phyloP scores from a whole-genome alignment of 2,888 invertebrate genomes.

The Patella pellucida region DNA sequence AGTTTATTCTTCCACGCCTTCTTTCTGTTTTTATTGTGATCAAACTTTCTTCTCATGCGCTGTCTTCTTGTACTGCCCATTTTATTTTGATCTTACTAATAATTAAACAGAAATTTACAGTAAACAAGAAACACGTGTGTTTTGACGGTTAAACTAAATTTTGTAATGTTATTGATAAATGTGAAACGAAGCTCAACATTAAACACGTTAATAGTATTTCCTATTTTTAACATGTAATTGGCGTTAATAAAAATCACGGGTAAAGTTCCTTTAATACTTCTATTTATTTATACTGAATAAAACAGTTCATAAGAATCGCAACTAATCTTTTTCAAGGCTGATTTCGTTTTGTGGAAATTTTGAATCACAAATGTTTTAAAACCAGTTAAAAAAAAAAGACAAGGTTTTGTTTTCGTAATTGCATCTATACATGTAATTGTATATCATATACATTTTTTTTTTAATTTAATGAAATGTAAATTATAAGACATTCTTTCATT shows the following conservation, averaged over 20 bases:
- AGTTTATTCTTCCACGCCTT: constrained; percentile 57
- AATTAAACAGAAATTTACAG: constrained; percentile 9
- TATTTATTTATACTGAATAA: no score
- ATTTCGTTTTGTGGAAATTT: no score
- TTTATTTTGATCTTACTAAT: constrained; percentile 2
- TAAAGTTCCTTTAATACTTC: no score
- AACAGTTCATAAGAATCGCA: no score
- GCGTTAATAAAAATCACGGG: background rate
- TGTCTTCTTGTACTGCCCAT: constrained; percentile 55
- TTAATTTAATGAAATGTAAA: no score
- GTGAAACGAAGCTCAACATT: background rate
- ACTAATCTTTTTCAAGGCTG: no score
- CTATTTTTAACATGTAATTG: background rate
- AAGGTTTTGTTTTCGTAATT: no score
- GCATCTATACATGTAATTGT: no score
- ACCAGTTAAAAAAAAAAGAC: no score
- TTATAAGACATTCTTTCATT: no score
- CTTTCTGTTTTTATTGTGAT: constrained; percentile 56
- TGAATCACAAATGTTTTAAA: no score
- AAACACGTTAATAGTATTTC: background rate
- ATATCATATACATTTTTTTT: no score
- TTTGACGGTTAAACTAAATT: background rate
- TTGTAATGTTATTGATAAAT: background rate
- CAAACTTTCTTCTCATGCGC: constrained; percentile 44
- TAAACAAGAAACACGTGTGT: background rate